Conservation (phyloP, 2,113 vertebrate genomes). For the Cervus canadensis region DNA sequence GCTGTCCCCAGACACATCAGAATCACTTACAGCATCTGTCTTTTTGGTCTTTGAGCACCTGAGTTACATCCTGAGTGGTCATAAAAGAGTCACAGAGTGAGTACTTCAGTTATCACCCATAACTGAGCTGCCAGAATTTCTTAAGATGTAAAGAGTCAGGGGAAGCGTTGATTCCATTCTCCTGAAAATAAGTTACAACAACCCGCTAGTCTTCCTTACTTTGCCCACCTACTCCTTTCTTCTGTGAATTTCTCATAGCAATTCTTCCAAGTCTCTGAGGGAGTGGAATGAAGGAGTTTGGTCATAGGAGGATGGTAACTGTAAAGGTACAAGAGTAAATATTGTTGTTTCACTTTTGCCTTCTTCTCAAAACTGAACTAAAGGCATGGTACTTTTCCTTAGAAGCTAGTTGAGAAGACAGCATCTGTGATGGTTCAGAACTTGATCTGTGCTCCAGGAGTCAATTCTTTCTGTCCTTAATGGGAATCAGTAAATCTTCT, state of each 20-base stretch:
- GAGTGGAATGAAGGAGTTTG: neutral
- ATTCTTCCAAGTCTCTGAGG: neutral
- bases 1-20: neutral
- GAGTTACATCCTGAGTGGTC: slow-evolving; percentile 12
- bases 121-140: neutral
- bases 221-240: neutral
- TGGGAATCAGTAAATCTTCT: neutral
- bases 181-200: neutral
- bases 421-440: neutral
- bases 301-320: neutral
- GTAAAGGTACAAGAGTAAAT: neutral
- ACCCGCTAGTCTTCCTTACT: neutral
- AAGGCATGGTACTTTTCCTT: neutral
- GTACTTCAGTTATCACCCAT: neutral
- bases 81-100: neutral
- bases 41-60: slow-evolving; percentile 18
- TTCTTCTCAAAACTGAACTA: neutral
- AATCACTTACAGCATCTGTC: slow-evolving; percentile 5
- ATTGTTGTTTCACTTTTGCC: neutral
- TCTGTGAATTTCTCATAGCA: neutral
- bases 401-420: neutral
- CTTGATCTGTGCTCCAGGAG: neutral
- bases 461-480: neutral
- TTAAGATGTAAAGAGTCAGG: neutral
- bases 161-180: neutral